Conservation (phyloP, 2,113 vertebrate genomes). For the Sapajus apella region DNA sequence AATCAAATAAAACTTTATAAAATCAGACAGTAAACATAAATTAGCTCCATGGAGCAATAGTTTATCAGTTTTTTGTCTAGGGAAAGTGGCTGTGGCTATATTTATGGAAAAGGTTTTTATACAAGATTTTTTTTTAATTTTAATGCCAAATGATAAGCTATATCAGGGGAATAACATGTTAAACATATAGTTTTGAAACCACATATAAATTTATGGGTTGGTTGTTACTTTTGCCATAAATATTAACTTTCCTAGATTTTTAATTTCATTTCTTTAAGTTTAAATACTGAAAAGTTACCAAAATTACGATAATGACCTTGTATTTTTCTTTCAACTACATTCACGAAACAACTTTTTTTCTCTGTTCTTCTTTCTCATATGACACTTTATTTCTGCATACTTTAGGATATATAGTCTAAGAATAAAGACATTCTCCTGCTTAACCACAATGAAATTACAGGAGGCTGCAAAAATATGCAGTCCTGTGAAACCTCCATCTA, state of each 20-base stretch:
- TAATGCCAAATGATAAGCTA: not conserved
- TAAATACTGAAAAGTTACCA: not conserved
- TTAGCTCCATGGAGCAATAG: not conserved
- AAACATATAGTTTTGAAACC: not conserved
- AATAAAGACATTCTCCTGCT: not conserved
- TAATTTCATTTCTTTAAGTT: not conserved
- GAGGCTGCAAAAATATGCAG: not conserved
- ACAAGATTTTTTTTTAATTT: not conserved
- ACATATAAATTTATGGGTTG: not conserved
- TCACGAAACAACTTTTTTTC: not conserved
- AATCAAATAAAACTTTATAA: not conserved
- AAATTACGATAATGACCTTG: not conserved
- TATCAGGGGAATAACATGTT: not conserved
- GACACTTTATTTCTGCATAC: not conserved
- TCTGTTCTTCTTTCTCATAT: not conserved
- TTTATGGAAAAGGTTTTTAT: not conserved
- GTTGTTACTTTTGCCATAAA: not conserved
- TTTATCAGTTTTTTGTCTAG: not conserved
- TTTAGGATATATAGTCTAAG: not conserved
- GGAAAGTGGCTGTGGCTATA: not conserved
- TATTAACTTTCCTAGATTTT: not conserved
- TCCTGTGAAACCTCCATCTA: no score
- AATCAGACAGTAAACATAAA: not conserved
- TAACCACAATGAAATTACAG: no score
- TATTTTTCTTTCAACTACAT: not conserved